These are phyloP conservation scores for Erebia epiphron DNA, from an alignment of 2,888 invertebrate genomes.

Conservation along the genomic window DNA sequence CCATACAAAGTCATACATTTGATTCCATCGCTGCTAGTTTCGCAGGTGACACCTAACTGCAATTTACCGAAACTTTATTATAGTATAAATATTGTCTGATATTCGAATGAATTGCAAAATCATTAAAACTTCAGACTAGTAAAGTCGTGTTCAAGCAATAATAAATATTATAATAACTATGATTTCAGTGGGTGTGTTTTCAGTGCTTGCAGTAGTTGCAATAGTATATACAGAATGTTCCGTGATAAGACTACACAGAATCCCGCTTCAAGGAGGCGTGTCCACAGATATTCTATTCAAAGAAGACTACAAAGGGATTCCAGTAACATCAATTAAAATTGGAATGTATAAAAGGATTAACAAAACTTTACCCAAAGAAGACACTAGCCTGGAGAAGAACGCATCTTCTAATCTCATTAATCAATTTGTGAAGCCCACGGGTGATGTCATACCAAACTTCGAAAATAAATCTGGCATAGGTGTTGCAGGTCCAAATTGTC, in stretches of 20 bases:
- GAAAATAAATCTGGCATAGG: constrained; percentile 22
- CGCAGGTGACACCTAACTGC: too few species aligned
- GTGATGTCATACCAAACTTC: constrained; percentile 27
- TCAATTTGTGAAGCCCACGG: constrained; percentile 17
- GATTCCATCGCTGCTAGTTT: too few species aligned
- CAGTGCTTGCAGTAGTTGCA: constrained; percentile 3
- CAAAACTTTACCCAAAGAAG: neutral
- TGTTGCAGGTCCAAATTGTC: constrained; percentile 16
- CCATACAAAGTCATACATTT: too few species aligned
- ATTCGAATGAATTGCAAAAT: neutral
- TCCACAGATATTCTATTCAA: constrained; percentile 33
- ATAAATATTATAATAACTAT: neutral
- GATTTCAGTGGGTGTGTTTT: constrained; percentile 7
- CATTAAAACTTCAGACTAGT: neutral
- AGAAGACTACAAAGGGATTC: constrained; percentile 26
- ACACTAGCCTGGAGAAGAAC: neutral
- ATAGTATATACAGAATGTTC: constrained; percentile 30
- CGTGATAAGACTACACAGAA: constrained; percentile 37
- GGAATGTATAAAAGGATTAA: constrained; percentile 19
- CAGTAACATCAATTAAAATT: constrained; percentile 33
- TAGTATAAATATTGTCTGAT: neutral
- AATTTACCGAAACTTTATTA: neutral
- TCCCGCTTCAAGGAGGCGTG: constrained; percentile 30
- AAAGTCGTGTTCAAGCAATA: neutral
- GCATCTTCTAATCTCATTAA: constrained; percentile 13